Base-by-base conservation (phyloP, 2,113 vertebrate genomes). In the cattle (Bos taurus) region DNA sequence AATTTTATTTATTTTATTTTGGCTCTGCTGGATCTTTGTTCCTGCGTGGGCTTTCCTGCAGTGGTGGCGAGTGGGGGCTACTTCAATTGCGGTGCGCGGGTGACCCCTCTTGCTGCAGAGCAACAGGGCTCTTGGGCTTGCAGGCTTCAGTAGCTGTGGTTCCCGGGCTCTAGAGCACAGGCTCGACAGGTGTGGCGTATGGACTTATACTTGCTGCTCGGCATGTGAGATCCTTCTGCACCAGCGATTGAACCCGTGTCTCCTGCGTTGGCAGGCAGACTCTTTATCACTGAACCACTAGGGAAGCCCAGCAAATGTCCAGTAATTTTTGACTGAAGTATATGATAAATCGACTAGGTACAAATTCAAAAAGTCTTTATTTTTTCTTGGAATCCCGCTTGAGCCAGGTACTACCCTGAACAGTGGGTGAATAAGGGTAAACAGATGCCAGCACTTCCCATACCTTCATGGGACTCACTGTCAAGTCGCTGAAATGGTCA, bases 21-120 rank as follows among this genome's bases (percentile, higher is more conserved):
- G 21, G 21, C 21, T 25, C 2, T 43, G 71, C 71, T 43, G 71
- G 11, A 3, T 74, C 71, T 74, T 25, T 43, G 12, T 74, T 74
- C 36, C 36, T 14, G 36, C 4, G 26, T 28, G 12, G 26, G 26
- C 36, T 74, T 71, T 71, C n/a, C 64, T 71, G n/a, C n/a, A 71
- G 64, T 12, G 11, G 9, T 10, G 19, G 64, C 0, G 4, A 36
- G n/a, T 21, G n/a, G 19, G 64, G n/a, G n/a, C 71, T 7, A 3
- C 11, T 74, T 2, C 7, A 43, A 25, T 74, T 43, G 36, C 6
- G 71, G 36, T 43, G 71, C 0, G 2, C 0, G 21, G 36, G 71
- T 1, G 11, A 43, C 71, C 36, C 25, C 36, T 74, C 36, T 40
- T 6, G 0, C 23, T 74, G 36, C n/a, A 74, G 71, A 74, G 71